Evolutionary conservation across 2,113 vertebrate genomes (phyloP).

Genomic region (Erythrocebus patas): DNA sequence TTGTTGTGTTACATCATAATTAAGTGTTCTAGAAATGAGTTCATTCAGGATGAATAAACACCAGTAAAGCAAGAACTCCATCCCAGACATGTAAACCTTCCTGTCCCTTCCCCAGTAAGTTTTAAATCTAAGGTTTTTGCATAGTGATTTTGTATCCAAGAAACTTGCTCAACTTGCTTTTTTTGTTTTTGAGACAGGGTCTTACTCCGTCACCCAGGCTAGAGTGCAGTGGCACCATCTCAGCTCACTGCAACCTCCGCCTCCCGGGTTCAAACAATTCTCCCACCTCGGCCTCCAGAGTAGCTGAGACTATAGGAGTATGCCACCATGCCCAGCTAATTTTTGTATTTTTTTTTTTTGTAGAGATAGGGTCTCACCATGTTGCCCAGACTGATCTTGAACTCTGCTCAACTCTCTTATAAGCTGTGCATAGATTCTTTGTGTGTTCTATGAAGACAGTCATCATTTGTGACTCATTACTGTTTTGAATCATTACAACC

Average conservation of each 20-base stretch:
- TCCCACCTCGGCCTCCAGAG: too few relatives aligned
- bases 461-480: not conserved
- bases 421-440: not conserved
- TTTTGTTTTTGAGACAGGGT: too few relatives aligned
- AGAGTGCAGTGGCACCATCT: too few relatives aligned
- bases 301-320: too few relatives aligned
- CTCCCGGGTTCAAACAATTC: too few relatives aligned
- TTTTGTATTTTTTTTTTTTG: too few relatives aligned
- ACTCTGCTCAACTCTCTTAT: not conserved
- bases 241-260: too few relatives aligned
- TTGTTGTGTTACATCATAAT: not conserved
- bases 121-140: not conserved
- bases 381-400: too few relatives aligned
- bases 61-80: not conserved
- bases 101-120: not conserved
- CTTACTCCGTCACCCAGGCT: too few relatives aligned
- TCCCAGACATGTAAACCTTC: not conserved
- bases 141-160: not conserved
- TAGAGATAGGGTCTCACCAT: too few relatives aligned
- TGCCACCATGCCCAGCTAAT: too few relatives aligned
- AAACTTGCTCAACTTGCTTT: not conserved
- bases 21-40: not conserved
- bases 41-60: not conserved
- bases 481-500: not conserved
- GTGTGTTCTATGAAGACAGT: not conserved